phyloP scores from a whole-genome alignment of 2,113 vertebrate species.

The Regulus satrapa region DNA sequence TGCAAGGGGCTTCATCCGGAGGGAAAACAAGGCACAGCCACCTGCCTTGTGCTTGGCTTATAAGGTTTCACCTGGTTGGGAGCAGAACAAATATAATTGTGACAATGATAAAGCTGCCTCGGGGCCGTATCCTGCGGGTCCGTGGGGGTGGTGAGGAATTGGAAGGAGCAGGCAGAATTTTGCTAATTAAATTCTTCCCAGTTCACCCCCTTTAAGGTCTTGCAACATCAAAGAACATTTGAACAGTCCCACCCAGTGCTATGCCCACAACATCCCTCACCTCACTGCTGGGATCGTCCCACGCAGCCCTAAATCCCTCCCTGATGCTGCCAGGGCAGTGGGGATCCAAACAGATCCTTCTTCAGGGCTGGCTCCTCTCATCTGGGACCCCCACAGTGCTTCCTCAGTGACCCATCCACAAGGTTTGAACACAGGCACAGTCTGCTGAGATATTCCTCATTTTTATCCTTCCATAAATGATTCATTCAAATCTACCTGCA shows the following conservation, averaged over 20 bases:
- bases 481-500: neutral
- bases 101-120: neutral
- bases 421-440: neutral
- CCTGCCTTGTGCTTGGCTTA: neutral
- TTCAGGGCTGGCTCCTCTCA: neutral
- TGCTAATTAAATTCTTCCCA: neutral
- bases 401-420: neutral
- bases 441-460: neutral
- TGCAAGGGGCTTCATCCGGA: neutral
- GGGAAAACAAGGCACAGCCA: neutral
- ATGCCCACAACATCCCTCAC: neutral
- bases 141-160: accelerated
- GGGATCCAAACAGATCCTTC: neutral
- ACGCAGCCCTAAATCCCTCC: neutral
- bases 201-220: neutral
- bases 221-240: neutral
- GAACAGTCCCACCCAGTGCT: neutral
- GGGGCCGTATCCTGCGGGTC: neutral
- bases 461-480: neutral
- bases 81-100: neutral
- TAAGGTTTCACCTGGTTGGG: neutral
- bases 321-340: neutral
- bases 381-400: neutral
- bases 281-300: neutral
- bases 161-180: neutral